phyloP scores from a whole-genome alignment of 2,797 vertebrate species.

The Phylloscopus collybita region DNA sequence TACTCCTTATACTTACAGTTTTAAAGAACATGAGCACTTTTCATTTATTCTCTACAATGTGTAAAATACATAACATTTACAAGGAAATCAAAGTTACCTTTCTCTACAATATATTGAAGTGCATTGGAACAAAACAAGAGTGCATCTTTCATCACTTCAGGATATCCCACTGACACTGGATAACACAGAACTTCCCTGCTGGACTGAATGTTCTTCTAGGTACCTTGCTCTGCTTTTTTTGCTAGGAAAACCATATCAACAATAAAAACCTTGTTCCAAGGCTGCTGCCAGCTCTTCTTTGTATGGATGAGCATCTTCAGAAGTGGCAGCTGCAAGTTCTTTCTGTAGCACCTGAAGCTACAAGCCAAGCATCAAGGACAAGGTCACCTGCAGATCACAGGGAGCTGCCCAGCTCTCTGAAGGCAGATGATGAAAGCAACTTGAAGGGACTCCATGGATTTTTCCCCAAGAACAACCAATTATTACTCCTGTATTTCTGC shows the following conservation, averaged over 20 bases:
- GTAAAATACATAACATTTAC: background rate
- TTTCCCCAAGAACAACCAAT: background rate
- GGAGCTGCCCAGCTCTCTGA: background rate
- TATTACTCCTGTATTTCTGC: background rate
- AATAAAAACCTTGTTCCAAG: constrained; percentile 96
- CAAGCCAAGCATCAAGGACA: background rate
- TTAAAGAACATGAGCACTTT: background rate
- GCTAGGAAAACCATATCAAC: constrained; percentile 93
- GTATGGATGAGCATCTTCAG: constrained; percentile 87
- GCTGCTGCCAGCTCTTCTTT: constrained; percentile 97
- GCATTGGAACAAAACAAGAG: background rate
- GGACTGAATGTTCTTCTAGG: constrained; percentile 93
- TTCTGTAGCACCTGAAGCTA: constrained; percentile 92
- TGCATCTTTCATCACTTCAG: background rate
- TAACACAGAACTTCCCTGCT: constrained; percentile 81
- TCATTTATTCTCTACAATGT: background rate
- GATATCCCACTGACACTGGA: background rate
- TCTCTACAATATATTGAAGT: background rate
- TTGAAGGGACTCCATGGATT: background rate
- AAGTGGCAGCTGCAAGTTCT: constrained; percentile 83
- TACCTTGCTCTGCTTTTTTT: constrained; percentile 98
- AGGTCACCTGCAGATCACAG: background rate
- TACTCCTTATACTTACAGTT: background rate
- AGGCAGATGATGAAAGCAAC: background rate
- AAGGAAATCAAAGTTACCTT: background rate